Base-by-base conservation (phyloP, 2,113 vertebrate genomes). In the Gobius niger region DNA sequence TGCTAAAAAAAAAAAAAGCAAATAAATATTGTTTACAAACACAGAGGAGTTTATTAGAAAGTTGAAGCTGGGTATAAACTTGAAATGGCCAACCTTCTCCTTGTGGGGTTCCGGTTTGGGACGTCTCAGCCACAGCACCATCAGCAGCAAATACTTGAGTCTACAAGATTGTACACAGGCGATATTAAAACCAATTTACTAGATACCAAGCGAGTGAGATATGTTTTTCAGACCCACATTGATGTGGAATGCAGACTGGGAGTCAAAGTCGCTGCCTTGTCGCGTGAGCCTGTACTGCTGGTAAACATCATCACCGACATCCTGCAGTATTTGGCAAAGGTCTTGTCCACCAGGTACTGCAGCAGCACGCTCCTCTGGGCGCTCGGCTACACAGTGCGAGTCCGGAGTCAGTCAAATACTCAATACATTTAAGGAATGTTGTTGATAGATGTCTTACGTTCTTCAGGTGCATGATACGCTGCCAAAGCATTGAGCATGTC, bases 401-500 rank as follows among this genome's bases (percentile, higher is more conserved):
- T 1, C 51, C 19, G 47, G 13, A 71, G 57, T 16, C 6, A 14
- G 80, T 10, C 40, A 16, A 7, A 59, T 41, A 15, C 34, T 14
- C 6, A n/a, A 40, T 41, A 60, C 40, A 40, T 4, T 14, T 46
- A 9, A 1, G 2, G 6, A 57, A 24, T 57, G 7, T 15, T 10
- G 34, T 47, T 70, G 57, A 60, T 14, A 49, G 60, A 19, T 52
- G 15, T 49, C 80, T 80, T 93, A 97, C 95, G 92, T 90, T 98
- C 96, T 72, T 96, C 96, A 53, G 95, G 95, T n/a, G 95, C 95
- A 64, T 98, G 95, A 80, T 97, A 97, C 47, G 95, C 95, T 63
- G 96, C 95, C 83, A 98, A 88, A 47, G 96, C 96, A 77, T 98
- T 97, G 51, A 98, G 92, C 95, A 98, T 96, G 90, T 98, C 96